These are phyloP conservation scores for Penaeus monodon DNA, from an alignment of 2,888 invertebrate genomes.

Conservation along the genomic window DNA sequence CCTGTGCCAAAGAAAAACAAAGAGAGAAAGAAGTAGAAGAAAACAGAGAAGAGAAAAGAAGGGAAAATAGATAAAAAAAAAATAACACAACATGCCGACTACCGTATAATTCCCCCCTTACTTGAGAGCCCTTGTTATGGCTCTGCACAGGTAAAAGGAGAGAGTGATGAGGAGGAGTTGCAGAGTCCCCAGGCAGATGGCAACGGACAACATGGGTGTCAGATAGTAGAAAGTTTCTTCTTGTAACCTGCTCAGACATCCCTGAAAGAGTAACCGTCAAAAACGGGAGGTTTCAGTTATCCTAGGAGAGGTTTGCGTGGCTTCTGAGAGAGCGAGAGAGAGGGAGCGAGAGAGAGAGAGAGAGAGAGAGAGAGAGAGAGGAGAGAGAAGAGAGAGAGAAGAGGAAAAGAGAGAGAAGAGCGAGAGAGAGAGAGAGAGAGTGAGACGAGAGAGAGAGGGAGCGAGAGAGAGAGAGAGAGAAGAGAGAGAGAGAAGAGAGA, in stretches of 20 bases:
- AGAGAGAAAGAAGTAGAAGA: neutral
- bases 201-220: conserved; percentile 59
- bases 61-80: neutral
- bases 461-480: neutral
- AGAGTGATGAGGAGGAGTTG: conserved; percentile 62
- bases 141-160: conserved; percentile 64
- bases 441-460: too few species aligned
- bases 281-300: neutral
- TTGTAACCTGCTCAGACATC: conserved; percentile 58
- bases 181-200: conserved; percentile 59
- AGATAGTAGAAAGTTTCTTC: conserved; percentile 61
- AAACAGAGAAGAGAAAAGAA: too few species aligned
- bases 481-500: neutral
- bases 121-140: conserved; percentile 61
- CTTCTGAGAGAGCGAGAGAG: conserved; percentile 4
- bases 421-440: neutral
- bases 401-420: neutral
- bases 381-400: neutral
- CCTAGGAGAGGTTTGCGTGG: neutral
- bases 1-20: neutral
- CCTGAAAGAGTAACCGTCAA: conserved; percentile 50
- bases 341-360: conserved; percentile 15
- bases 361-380: conserved; percentile 13
- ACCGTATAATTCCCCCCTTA: conserved; percentile 37
- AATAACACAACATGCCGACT: conserved; percentile 6